Evolutionary conservation across 2,797 vertebrate species (phyloP), one percentile per base, ranked within the genome.

Genomic region (Cyclura pinguis): DNA sequence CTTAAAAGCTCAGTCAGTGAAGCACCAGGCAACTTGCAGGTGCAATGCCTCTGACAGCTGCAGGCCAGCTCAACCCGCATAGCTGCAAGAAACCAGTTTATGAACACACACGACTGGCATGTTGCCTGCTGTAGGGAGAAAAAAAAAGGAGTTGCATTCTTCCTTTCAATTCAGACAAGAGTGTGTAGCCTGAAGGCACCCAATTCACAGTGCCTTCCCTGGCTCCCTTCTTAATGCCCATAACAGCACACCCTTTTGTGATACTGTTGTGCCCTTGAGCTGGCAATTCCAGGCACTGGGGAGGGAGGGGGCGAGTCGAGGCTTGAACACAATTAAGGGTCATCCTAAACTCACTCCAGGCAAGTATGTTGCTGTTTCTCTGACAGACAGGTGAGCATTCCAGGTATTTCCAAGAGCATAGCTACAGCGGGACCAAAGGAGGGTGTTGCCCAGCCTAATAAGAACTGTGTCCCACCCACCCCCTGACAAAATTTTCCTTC

Each of bases 21-120:
- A 77, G 38, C 89, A 69, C 35, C 35, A 78, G 88, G 86, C 81
- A 47, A 32, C 52, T 2, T 38, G 91, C 88, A 92, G 91, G 88
- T 92, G 85, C 88, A 59, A n/a, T 57, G 42, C 55, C 13, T 57
- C 77, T 73, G 57, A 87, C 88, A 87, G 88, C 93, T 89, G 72
- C 57, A 12, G 86, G 93, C 92, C 74, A n/a, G 81, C 92, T 87
- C 82, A 80, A 81, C 85, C 90, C 80, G 57, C 87, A 67, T 52
- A 87, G 84, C 88, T 81, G 84, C 29, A 74, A 83, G 57, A 35
- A 89, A 87, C 86, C 89, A 67, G 85, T 87, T 42, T 50, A 69
- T 91, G 62, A 84, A 80, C 77, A 88, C 94, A 90, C 95, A 92
- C 95, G 90, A 93, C 92, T 59, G 91, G 93, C 93, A 84, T 86